phyloP scores from a whole-genome alignment of 2,888 invertebrate species.

The Tubulanus polymorphus region DNA sequence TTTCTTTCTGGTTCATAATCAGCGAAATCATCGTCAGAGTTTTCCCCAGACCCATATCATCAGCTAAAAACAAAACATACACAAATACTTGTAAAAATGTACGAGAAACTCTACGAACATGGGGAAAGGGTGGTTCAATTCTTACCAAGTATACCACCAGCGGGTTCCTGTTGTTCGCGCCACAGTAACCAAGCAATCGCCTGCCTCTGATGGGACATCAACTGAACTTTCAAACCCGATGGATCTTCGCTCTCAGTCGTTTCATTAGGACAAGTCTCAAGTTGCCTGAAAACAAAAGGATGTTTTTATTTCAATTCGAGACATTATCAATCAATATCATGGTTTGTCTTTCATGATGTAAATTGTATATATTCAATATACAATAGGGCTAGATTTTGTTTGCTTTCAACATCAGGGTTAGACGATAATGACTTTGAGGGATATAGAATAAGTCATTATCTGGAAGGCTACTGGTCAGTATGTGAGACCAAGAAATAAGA shows the following conservation, averaged over 20 bases:
- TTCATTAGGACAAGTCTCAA: slow-evolving; percentile 39
- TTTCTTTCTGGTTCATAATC: slow-evolving; percentile 47
- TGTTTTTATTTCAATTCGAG: no score
- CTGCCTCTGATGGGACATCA: slow-evolving; percentile 81
- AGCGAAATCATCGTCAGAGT: slow-evolving; percentile 56
- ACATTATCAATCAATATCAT: no score
- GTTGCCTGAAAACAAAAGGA: slow-evolving; percentile 33
- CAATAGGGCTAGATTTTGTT: no score
- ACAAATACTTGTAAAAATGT: neutral
- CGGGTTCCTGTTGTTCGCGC: slow-evolving; percentile 77
- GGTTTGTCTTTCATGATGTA: no score
- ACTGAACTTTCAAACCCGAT: slow-evolving; percentile 60
- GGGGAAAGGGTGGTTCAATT: neutral
- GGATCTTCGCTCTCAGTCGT: slow-evolving; percentile 54
- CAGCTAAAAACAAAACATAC: slow-evolving; percentile 40
- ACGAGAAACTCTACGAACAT: neutral
- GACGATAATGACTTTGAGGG: neutral
- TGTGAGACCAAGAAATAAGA: no score
- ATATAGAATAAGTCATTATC: no score
- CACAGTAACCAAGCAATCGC: slow-evolving; percentile 85
- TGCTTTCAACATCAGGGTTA: no score
- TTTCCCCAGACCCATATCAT: slow-evolving; percentile 59
- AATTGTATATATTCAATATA: no score
- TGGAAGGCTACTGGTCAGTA: no score
- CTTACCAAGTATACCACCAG: slow-evolving; percentile 81